phyloP scores from a whole-genome alignment of 2,797 vertebrate genomes.

The Trachurus trachurus region DNA sequence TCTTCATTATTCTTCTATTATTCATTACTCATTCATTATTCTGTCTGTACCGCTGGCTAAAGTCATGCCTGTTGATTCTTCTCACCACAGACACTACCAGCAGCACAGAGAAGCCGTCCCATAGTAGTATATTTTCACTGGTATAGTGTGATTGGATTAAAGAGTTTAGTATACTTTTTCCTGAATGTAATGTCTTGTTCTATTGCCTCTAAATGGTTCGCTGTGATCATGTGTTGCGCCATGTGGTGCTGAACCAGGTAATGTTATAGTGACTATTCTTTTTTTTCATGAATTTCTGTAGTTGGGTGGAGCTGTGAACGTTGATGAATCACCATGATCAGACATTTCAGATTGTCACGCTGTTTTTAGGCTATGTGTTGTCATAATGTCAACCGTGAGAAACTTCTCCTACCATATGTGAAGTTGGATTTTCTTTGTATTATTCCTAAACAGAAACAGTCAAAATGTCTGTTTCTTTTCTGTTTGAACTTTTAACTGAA shows the following conservation, averaged over 20 bases:
- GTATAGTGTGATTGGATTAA: background rate
- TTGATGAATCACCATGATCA: background rate
- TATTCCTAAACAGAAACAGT: background rate
- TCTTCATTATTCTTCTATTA: slow-evolving; percentile 74
- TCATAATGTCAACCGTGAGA: background rate
- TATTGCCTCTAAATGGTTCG: background rate
- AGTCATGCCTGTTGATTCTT: slow-evolving; percentile 58
- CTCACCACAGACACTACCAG: slow-evolving; percentile 28
- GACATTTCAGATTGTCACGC: background rate
- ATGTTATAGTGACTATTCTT: background rate
- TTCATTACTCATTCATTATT: slow-evolving; percentile 70
- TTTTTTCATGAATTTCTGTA: too few species aligned
- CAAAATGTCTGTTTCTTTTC: background rate
- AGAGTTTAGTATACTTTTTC: background rate
- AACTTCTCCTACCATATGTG: background rate
- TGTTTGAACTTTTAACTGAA: background rate
- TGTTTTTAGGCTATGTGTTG: background rate
- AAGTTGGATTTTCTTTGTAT: background rate
- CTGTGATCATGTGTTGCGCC: background rate
- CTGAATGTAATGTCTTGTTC: background rate
- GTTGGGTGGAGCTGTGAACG: too few species aligned
- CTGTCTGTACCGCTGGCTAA: slow-evolving; percentile 46
- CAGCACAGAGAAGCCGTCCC: background rate
- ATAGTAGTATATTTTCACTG: background rate
- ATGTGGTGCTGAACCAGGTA: background rate